These are phyloP conservation scores for Brachionus asplanchnoidis DNA, from an alignment of 1,140 invertebrate species.

Conservation along the genomic window DNA sequence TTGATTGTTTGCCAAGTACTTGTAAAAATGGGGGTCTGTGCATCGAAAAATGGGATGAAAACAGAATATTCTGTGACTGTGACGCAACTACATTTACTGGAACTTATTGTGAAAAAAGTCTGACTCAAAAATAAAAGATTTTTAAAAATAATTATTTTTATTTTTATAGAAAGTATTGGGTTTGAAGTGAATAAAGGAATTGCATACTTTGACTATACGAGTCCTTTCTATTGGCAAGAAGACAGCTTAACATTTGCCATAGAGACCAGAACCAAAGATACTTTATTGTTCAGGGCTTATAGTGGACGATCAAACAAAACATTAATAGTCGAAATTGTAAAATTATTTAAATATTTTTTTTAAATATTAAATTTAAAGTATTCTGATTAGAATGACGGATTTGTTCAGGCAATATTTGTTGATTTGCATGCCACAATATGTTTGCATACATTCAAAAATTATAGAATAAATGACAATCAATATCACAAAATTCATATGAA, in stretches of 20 bases:
- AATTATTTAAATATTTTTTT: neutral
- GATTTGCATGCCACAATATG: neutral
- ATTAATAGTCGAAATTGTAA: constrained; percentile 7
- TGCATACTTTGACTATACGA: constrained; percentile 9
- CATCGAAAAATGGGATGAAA: constrained; percentile 76
- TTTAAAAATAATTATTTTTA: neutral
- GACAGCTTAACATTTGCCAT: constrained; percentile 21
- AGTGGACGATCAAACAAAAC: constrained; percentile 12
- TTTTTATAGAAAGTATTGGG: neutral
- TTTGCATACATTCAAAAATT: constrained; percentile 33
- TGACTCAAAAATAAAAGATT: neutral
- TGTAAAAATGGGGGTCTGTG: constrained; percentile 87
- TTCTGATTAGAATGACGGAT: constrained; percentile 7
- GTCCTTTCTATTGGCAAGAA: constrained; percentile 23
- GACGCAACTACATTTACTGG: constrained; percentile 82
- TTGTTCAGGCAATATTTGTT: neutral
- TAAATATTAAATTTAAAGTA: neutral
- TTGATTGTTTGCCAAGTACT: constrained; percentile 79
- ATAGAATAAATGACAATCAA: neutral
- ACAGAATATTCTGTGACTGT: constrained; percentile 90
- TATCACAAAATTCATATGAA: constrained; percentile 20
- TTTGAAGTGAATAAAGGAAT: neutral
- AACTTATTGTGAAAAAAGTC: constrained; percentile 71
- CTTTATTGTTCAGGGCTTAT: neutral
- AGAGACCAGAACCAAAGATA: constrained; percentile 1